Evolutionary conservation across 1,140 invertebrate genomes (phyloP).

Genomic region (Phthorimaea operculella): DNA sequence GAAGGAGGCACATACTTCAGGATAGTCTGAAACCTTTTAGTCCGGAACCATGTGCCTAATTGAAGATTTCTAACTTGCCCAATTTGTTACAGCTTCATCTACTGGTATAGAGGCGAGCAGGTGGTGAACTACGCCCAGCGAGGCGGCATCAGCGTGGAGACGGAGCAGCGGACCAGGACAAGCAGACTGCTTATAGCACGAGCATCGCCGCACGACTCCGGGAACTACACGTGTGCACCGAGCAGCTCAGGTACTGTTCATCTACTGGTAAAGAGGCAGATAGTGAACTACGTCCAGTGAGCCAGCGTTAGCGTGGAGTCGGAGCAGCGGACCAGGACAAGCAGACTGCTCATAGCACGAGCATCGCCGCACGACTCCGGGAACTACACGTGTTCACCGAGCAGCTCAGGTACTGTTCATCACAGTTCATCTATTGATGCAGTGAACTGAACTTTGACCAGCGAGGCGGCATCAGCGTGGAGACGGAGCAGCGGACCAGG

Average conservation of each 20-base stretch:
- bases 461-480: conserved; percentile 86
- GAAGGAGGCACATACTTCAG: too few species aligned
- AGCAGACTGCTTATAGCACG: conserved; percentile 86
- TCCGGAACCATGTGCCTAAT: too few species aligned
- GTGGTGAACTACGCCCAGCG: conserved; percentile 90
- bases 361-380: too few species aligned
- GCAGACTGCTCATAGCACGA: conserved; percentile 85
- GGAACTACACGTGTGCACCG: conserved; percentile 89
- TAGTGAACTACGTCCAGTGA: conserved; percentile 90
- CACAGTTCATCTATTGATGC: conserved; percentile 76
- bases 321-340: conserved; percentile 86
- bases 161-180: conserved; percentile 85
- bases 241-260: conserved; percentile 64
- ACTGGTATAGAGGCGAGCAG: conserved; percentile 88
- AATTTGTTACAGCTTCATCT: conserved; percentile 74
- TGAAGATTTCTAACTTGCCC: too few species aligned
- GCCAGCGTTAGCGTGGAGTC: conserved; percentile 88
- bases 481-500: conserved; percentile 86
- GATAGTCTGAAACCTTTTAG: too few species aligned
- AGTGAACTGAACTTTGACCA: conserved; percentile 90
- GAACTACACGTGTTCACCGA: conserved; percentile 87
- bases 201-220: too few species aligned
- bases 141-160: conserved; percentile 88
- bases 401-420: conserved; percentile 68
- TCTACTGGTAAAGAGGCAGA: conserved; percentile 84